These are phyloP conservation scores for Arion vulgaris DNA, from an alignment of 1,140 invertebrate genomes.

Conservation along the genomic window DNA sequence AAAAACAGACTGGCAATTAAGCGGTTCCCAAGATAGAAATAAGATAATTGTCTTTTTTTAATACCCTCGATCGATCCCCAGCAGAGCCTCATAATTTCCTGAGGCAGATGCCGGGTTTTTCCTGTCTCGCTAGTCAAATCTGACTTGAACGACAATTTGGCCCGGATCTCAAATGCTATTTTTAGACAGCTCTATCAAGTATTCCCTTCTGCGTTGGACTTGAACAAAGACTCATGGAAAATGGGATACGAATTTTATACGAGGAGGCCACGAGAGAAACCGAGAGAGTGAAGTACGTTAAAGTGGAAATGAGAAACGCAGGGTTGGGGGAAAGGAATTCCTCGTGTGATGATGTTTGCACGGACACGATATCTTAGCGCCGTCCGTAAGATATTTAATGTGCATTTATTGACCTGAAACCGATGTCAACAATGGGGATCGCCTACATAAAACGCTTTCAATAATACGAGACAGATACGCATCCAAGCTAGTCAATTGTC, in stretches of 20 bases:
- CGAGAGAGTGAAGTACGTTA: background rate
- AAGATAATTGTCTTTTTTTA: background rate
- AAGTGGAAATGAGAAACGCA: background rate
- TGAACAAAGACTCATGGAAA: slow-evolving; percentile 35
- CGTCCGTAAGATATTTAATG: background rate
- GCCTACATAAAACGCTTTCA: background rate
- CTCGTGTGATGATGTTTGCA: background rate
- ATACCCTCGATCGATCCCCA: background rate
- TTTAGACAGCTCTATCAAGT: slow-evolving; percentile 38
- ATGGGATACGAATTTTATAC: background rate
- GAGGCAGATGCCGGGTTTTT: slow-evolving; percentile 37
- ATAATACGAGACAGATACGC: background rate
- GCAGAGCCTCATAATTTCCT: slow-evolving; percentile 34
- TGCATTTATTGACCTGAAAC: background rate
- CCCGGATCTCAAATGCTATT: slow-evolving; percentile 38
- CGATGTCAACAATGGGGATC: background rate
- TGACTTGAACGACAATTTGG: slow-evolving; percentile 13
- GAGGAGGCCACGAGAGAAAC: background rate
- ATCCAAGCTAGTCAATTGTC: background rate
- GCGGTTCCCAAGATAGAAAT: background rate
- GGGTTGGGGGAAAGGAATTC: slow-evolving; percentile 20
- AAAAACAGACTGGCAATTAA: background rate
- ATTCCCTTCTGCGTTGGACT: background rate
- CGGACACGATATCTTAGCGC: background rate
- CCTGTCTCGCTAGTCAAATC: slow-evolving; percentile 31